Percentiles rank a stretch among this genome's conserved stretches.
Conservation (phyloP, 2,888 invertebrate genomes). For the Pammene fasciana region DNA sequence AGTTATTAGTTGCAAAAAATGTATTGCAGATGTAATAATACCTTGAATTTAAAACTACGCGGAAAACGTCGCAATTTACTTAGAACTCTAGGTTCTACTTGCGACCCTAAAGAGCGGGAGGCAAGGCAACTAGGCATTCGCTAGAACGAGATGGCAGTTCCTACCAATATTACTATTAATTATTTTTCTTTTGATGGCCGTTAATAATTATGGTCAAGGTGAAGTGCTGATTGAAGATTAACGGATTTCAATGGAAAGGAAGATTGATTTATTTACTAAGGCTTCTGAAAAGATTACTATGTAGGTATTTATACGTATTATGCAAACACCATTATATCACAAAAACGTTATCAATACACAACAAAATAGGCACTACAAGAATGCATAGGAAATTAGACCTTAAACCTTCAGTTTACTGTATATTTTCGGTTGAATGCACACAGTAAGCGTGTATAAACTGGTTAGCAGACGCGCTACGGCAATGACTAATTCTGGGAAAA, state of each 20-base stretch:
- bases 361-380: not conserved
- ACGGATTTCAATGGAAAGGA: slow-evolving; percentile 3
- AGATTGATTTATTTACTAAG: slow-evolving; percentile 26
- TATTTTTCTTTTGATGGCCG: not conserved
- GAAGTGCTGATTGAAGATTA: slow-evolving; percentile 17
- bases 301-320: slow-evolving; percentile 3
- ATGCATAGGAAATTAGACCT: not conserved
- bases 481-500: slow-evolving; percentile 18
- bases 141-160: no score
- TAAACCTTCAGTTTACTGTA: not conserved
- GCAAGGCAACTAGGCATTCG: no score
- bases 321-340: not conserved
- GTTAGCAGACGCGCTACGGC: slow-evolving; percentile 13
- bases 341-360: slow-evolving; percentile 13
- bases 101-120: no score
- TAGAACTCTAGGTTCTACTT: no score
- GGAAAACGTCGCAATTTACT: no score
- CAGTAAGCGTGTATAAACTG: slow-evolving; percentile 1
- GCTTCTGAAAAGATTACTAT: slow-evolving; percentile 11
- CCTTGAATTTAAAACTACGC: no score
- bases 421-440: not conserved
- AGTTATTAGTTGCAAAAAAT: no score
- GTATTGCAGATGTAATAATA: no score
- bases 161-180: not conserved
- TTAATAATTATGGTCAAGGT: slow-evolving; percentile 19